These are phyloP conservation scores for Formica selysi DNA, from an alignment of 1,140 invertebrate genomes.

Conservation along the genomic window DNA sequence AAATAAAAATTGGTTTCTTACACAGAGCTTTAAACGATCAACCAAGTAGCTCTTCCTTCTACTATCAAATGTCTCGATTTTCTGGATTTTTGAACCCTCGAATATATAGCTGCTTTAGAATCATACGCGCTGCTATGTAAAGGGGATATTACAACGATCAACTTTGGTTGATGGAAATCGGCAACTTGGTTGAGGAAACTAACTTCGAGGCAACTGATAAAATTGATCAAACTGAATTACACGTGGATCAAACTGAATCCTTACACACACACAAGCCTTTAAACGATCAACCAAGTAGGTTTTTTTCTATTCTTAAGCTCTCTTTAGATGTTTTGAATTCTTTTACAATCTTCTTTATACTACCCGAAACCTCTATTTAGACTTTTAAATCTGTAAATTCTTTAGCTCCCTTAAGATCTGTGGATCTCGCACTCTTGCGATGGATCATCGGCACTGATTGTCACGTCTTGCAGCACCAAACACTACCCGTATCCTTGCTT, in stretches of 20 bases:
- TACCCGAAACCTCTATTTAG: constrained; percentile 43
- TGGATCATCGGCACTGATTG: constrained; percentile 56
- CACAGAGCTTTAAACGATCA: constrained; percentile 43
- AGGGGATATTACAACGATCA: constrained; percentile 62
- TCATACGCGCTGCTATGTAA: constrained; percentile 64
- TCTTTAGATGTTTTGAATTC: constrained; percentile 52
- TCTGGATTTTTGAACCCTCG: constrained; percentile 56
- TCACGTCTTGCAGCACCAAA: constrained; percentile 59
- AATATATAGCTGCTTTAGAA: constrained; percentile 62
- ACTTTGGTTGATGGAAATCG: constrained; percentile 64
- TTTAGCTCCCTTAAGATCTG: constrained; percentile 50
- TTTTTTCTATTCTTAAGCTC: constrained; percentile 58
- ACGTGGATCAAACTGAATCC: constrained; percentile 61
- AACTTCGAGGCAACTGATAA: constrained; percentile 58
- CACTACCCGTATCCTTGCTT: constrained; percentile 12
- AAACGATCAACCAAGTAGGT: constrained; percentile 64
- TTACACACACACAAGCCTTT: constrained; percentile 64
- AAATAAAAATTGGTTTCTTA: constrained; percentile 14
- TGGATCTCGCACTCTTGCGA: constrained; percentile 49
- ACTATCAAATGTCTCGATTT: constrained; percentile 44
- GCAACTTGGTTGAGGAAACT: constrained; percentile 61
- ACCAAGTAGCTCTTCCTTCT: constrained; percentile 60
- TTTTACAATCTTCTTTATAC: constrained; percentile 40
- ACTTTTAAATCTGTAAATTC: constrained; percentile 49
- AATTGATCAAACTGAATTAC: constrained; percentile 65